A percentile compares a stretch with the other conserved stretches of the same genome.
Conservation (phyloP, 2,113 vertebrate species). For the Lepus americanus region DNA sequence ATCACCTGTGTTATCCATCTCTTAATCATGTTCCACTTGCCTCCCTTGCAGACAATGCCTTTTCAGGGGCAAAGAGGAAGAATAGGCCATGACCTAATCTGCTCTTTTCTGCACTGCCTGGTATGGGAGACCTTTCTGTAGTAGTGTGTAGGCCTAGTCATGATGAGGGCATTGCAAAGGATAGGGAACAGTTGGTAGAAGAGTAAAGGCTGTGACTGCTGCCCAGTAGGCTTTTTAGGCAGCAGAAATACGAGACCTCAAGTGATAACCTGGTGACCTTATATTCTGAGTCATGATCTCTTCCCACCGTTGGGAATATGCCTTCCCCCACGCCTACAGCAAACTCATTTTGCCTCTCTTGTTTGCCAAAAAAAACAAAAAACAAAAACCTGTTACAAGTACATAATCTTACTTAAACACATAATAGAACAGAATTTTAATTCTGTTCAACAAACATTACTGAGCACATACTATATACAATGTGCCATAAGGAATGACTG, state of each 20-base stretch:
- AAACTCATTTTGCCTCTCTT: not conserved
- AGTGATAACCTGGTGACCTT: constrained; percentile 23
- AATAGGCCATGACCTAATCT: not conserved
- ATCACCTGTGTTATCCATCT: not conserved
- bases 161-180: not conserved
- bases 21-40: not conserved
- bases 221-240: not conserved
- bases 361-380: not conserved
- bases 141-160: not conserved
- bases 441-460: not conserved
- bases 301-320: constrained; percentile 11
- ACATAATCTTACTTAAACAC: not conserved
- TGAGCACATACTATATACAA: not conserved
- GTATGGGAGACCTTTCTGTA: not conserved
- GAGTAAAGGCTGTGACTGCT: not conserved
- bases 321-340: not conserved
- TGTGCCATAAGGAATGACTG: not conserved
- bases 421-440: not conserved
- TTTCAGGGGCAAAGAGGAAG: not conserved
- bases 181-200: not conserved
- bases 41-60: not conserved
- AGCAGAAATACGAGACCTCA: constrained; percentile 33
- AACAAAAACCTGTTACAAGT: not conserved
- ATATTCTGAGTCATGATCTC: constrained; percentile 38
- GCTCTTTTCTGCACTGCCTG: not conserved